These are phyloP conservation scores for Heterotilapia buettikoferi DNA, from an alignment of 2,113 vertebrate genomes.

Conservation along the genomic window DNA sequence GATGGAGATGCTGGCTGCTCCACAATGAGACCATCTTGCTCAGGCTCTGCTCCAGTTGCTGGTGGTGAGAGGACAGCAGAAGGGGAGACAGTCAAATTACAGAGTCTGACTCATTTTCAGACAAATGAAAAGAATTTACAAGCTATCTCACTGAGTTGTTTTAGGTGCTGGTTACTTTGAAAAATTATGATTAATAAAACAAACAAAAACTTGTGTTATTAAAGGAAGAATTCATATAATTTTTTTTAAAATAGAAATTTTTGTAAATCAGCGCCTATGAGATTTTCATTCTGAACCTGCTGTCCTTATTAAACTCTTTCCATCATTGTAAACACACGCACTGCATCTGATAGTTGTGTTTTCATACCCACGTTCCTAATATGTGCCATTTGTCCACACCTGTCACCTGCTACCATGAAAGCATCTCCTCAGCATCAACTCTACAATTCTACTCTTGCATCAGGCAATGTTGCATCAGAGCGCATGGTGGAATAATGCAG, in stretches of 20 bases:
- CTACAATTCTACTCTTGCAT: neutral
- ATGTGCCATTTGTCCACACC: neutral
- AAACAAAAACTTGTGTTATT: neutral
- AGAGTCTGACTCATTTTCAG: neutral
- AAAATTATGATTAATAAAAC: neutral
- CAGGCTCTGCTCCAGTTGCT: neutral
- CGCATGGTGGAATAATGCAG: conserved; percentile 26
- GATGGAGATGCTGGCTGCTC: conserved; percentile 33
- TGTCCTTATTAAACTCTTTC: neutral
- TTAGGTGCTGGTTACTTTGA: neutral
- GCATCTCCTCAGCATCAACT: neutral
- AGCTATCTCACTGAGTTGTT: neutral
- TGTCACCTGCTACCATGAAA: neutral
- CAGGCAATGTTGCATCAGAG: conserved; percentile 48
- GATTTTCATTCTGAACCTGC: neutral
- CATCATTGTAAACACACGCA: neutral
- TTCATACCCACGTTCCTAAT: neutral
- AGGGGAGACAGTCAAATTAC: neutral
- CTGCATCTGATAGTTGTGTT: neutral
- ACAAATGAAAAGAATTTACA: neutral
- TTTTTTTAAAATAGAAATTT: neutral
- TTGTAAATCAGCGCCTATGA: neutral
- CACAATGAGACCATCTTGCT: conserved; percentile 29
- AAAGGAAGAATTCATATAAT: neutral
- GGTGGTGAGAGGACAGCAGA: neutral